These are phyloP conservation scores for Aphaenogaster floridana DNA, from an alignment of 1,140 invertebrate genomes.

Conservation along the genomic window DNA sequence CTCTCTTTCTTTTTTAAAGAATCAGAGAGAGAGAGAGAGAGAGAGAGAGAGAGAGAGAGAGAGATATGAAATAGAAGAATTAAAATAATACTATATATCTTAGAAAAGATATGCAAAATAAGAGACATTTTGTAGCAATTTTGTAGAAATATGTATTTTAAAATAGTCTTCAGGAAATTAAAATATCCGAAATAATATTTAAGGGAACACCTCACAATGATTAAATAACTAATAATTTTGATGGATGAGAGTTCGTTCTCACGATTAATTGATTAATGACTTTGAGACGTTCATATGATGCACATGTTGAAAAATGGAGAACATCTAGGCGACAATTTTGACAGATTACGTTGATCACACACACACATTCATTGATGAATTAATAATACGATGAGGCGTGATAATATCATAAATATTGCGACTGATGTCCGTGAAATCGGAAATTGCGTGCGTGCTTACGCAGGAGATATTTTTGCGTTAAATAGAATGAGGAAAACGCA, in stretches of 20 bases:
- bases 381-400: neutral
- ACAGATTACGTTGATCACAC: neutral
- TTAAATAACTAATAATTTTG: neutral
- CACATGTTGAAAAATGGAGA: neutral
- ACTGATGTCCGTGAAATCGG: neutral
- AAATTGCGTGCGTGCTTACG: neutral
- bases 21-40: neutral
- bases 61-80: constrained; percentile 37
- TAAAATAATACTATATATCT: neutral
- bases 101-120: neutral
- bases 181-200: neutral
- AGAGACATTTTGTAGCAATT: neutral
- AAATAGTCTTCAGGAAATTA: neutral
- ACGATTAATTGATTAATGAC: neutral
- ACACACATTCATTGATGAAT: neutral
- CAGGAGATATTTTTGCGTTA: constrained; percentile 25
- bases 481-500: constrained; percentile 22
- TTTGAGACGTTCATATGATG: neutral
- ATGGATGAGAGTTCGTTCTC: neutral
- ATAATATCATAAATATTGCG: constrained; percentile 3
- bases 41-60: neutral
- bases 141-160: neutral
- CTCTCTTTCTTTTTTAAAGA: neutral
- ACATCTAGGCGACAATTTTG: neutral
- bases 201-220: neutral